Conservation (phyloP, 2,888 invertebrate species). For the Diplazon laetatorius region DNA sequence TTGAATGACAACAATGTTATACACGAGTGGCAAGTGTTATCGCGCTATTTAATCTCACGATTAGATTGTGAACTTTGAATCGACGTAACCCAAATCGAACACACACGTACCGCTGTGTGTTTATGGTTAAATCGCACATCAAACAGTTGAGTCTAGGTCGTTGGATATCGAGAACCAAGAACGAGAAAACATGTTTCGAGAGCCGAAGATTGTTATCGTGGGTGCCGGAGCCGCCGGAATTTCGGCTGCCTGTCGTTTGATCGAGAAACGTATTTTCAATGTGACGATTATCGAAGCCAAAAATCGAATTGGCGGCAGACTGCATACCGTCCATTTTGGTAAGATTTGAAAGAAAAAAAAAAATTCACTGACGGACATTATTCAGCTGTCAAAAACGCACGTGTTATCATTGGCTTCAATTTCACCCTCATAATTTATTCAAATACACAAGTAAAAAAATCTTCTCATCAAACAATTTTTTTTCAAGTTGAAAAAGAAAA, state of each 20-base stretch:
- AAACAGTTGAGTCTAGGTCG: not conserved
- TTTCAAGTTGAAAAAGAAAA: no score
- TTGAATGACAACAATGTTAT: not conserved
- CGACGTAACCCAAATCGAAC: not conserved
- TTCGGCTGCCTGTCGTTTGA: conserved; percentile 83
- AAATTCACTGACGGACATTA: not conserved
- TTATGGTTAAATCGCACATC: not conserved
- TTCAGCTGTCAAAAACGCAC: conserved; percentile 2
- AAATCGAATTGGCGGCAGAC: conserved; percentile 83
- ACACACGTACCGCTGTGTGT: not conserved
- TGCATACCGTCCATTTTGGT: conserved; percentile 82
- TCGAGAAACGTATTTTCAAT: conserved; percentile 82
- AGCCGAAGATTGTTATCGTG: conserved; percentile 83
- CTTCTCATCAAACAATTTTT: no score
- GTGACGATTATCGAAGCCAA: conserved; percentile 83
- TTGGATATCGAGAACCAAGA: conserved; percentile 71
- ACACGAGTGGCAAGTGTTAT: not conserved
- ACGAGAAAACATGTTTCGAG: conserved; percentile 73
- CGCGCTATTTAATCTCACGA: not conserved
- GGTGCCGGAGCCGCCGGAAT: conserved; percentile 86
- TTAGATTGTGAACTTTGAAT: not conserved
- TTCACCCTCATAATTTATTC: no score
- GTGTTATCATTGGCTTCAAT: not conserved
- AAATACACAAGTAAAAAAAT: no score
- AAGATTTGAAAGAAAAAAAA: conserved; percentile 67